Evolutionary conservation across 37 sponge, comb jelly and placozoan species (phyloP).

Genomic region (Crambe crambe): DNA sequence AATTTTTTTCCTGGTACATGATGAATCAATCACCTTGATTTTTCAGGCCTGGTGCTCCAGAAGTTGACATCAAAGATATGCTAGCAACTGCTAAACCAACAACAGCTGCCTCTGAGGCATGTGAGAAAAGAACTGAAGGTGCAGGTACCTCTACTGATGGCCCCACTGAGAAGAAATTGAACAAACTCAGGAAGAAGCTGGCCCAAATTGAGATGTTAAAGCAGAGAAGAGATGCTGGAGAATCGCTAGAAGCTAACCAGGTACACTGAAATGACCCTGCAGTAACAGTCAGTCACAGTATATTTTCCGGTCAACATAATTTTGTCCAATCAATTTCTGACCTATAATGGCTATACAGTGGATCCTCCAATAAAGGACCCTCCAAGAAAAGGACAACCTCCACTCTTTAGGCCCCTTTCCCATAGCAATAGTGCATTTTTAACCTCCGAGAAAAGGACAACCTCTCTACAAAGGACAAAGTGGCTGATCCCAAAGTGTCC

Average conservation of each 20-base stretch:
- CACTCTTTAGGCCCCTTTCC: no score
- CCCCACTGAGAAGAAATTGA: constrained; percentile 36
- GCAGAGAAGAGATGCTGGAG: constrained; percentile 40
- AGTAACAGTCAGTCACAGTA: no score
- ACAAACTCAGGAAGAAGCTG: constrained; percentile 56
- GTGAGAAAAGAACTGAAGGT: not conserved
- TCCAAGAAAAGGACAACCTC: no score
- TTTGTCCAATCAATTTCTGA: not conserved
- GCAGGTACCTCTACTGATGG: not conserved
- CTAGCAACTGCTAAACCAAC: not conserved
- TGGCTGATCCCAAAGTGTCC: no score
- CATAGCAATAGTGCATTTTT: no score
- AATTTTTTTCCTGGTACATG: no score
- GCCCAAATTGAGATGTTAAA: constrained; percentile 58
- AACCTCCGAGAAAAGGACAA: no score
- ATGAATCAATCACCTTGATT: no score
- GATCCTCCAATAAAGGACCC: no score
- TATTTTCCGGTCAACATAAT: not conserved
- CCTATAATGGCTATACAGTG: no score
- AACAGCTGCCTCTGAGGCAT: not conserved
- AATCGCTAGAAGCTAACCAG: constrained; percentile 63
- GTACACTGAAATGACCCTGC: no score
- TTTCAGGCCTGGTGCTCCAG: constrained; percentile 34
- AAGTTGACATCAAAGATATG: constrained; percentile 3
- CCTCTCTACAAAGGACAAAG: no score